phyloP scores from a whole-genome alignment of 1,140 invertebrate species.

The Stegodyphus mimosarum region DNA sequence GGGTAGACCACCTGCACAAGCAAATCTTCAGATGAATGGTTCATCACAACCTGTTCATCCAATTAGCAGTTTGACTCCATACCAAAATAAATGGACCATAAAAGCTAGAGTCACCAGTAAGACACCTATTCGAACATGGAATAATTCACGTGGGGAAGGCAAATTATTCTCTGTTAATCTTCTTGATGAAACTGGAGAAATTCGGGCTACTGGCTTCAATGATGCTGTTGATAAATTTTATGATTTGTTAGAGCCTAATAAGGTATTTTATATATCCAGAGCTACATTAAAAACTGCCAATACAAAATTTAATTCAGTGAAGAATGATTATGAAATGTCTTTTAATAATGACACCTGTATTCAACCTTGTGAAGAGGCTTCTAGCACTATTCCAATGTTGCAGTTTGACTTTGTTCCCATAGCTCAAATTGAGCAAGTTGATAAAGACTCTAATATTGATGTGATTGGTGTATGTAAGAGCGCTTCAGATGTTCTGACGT shows the following conservation, averaged over 20 bases:
- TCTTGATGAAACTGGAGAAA: conserved; percentile 93
- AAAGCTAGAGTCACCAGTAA: conserved; percentile 90
- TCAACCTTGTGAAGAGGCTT: conserved; percentile 73
- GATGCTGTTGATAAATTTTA: conserved; percentile 90
- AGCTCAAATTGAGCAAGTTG: conserved; percentile 76
- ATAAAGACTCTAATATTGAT: conserved; percentile 74
- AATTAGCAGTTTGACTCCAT: conserved; percentile 85
- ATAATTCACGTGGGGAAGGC: conserved; percentile 90
- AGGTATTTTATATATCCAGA: conserved; percentile 81
- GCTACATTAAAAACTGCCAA: conserved; percentile 90
- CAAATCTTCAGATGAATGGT: conserved; percentile 13
- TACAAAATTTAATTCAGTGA: conserved; percentile 84
- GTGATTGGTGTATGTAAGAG: conserved; percentile 89
- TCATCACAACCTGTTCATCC: conserved; percentile 69
- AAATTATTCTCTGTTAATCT: conserved; percentile 94
- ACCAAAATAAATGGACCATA: conserved; percentile 95
- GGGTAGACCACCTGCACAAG: too few relatives aligned
- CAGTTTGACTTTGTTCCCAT: conserved; percentile 86
- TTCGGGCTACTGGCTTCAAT: conserved; percentile 93
- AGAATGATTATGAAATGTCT: conserved; percentile 97
- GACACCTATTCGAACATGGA: conserved; percentile 84
- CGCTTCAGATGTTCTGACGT: conserved; percentile 77
- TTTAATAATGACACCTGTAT: conserved; percentile 85
- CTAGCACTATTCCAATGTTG: conserved; percentile 79
- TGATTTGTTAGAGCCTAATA: conserved; percentile 84